Base-by-base conservation (phyloP, 2,888 invertebrate species). In the Epistrophe eligans region DNA sequence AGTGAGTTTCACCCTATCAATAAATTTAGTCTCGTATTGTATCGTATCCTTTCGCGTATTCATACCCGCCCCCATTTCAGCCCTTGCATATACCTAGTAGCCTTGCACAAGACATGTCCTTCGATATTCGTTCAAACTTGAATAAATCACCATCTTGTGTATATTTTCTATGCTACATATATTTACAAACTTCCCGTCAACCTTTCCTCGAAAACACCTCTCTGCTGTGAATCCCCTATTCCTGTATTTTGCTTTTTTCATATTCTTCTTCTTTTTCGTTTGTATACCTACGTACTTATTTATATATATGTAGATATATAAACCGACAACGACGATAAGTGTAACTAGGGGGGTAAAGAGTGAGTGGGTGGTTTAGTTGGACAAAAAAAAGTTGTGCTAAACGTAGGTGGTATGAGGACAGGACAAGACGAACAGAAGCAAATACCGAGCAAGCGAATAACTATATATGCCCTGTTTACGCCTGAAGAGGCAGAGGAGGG, bases 101-200 rank as follows among this genome's bases (percentile, higher is more conserved):
- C 85, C 85, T 74, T 82, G 77, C 85, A 85, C 2, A 24, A 85
- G 85, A 82, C 74, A 85, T 85, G 85, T 82, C 85, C 85, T 85
- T 85, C 85, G 85, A 85, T 85, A 85, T 85, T 82, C 85, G 82
- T 85, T 85, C 82, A 82, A 85, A 85, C 85, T 82, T 85, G 85
- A 85, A 85, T 85, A 85, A 85, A 85, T 85, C 85, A 85, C 85
- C 77, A 82, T 85, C 82, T 85, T 82, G 72, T 70, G 17, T 72
- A n/a, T 10, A 19, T 66, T 60, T 28, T 58, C 7, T 9, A 40
- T n/a, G n/a, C n/a, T n/a, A n/a, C n/a, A 11, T 45, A 40, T 32
- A 50, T 10, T 0, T 40, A 40, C 40, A 40, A 13, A 67, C 67
- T 50, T 67, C 38, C 50, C 38, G 9, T 67, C 67, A 67, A 50